Percentiles rank a stretch among this genome's conserved stretches.
Conservation (phyloP, 1,140 invertebrate genomes). For the Mylabris phalerata region DNA sequence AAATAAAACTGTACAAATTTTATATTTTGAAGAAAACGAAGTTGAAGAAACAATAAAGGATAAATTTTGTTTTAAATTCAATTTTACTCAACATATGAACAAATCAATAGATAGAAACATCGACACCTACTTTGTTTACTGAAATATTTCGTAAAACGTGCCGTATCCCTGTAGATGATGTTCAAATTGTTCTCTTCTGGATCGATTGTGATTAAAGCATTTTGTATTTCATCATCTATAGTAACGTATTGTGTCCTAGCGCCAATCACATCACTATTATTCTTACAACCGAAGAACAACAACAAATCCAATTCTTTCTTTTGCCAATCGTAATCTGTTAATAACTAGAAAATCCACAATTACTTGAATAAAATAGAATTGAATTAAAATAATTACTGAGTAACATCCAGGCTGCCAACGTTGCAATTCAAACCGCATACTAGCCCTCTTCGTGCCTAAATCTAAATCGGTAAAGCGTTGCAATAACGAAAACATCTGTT, state of each 20-base stretch:
- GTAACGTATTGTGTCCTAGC: constrained; percentile 49
- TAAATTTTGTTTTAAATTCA: not conserved
- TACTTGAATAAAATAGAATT: not conserved
- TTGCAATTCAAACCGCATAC: constrained; percentile 55
- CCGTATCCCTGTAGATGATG: constrained; percentile 60
- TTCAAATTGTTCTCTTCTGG: constrained; percentile 56
- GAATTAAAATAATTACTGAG: constrained; percentile 40
- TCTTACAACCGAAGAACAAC: constrained; percentile 49
- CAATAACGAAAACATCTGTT: constrained; percentile 51
- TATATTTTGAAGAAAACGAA: too few relatives aligned
- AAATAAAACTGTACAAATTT: not conserved
- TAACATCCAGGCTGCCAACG: constrained; percentile 60
- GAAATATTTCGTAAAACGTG: constrained; percentile 43
- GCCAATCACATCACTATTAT: constrained; percentile 36
- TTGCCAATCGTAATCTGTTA: constrained; percentile 45
- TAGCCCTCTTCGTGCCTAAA: constrained; percentile 43
- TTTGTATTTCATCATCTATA: constrained; percentile 43
- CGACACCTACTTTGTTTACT: constrained; percentile 36
- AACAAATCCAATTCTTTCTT: constrained; percentile 50
- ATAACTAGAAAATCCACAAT: constrained; percentile 35
- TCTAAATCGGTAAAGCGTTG: constrained; percentile 59
- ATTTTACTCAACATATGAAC: constrained; percentile 37
- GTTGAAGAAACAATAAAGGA: not conserved
- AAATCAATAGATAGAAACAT: constrained; percentile 37
- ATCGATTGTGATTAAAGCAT: constrained; percentile 47